Percentiles rank a stretch among this genome's conserved stretches.
Evolutionary conservation across 2,113 vertebrate genomes (phyloP).

Genomic region (Pseudorhombus dupliciocellatus): DNA sequence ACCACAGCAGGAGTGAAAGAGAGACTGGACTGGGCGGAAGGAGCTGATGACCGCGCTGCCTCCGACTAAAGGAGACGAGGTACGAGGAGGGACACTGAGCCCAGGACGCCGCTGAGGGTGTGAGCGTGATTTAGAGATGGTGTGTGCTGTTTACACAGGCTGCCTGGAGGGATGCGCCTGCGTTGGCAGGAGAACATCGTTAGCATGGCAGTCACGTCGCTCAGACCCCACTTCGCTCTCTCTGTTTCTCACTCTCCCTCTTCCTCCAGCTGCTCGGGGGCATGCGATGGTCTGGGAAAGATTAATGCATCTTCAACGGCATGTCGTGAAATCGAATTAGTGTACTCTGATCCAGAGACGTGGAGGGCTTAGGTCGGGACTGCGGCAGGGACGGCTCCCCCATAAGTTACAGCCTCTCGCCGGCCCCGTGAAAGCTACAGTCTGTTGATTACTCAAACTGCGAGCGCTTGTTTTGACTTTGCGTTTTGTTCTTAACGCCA

Average conservation of each 20-base stretch:
- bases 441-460: slow-evolving; percentile 57
- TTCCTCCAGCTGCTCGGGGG: slow-evolving; percentile 76
- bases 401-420: slow-evolving; percentile 53
- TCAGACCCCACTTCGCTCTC: slow-evolving; percentile 51
- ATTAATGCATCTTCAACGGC: slow-evolving; percentile 80
- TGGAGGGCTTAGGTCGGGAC: slow-evolving; percentile 48
- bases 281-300: slow-evolving; percentile 80
- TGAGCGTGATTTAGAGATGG: slow-evolving; percentile 75
- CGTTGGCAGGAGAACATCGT: slow-evolving; percentile 65
- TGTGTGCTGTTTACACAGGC: slow-evolving; percentile 70
- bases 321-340: slow-evolving; percentile 91
- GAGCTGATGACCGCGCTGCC: slow-evolving; percentile 28
- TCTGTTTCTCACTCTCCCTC: slow-evolving; percentile 62
- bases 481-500: background rate
- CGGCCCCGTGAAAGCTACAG: slow-evolving; percentile 35
- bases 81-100: slow-evolving; percentile 23
- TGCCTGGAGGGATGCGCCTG: slow-evolving; percentile 73
- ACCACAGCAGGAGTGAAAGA: background rate
- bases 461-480: slow-evolving; percentile 1
- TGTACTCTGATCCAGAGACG: slow-evolving; percentile 85
- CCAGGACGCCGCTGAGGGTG: slow-evolving; percentile 48
- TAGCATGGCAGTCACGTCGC: slow-evolving; percentile 78
- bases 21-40: background rate
- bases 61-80: background rate
- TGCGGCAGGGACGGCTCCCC: slow-evolving; percentile 74